Conservation (phyloP, 2,113 vertebrate genomes). For the Nothocercus nigrocapillus region DNA sequence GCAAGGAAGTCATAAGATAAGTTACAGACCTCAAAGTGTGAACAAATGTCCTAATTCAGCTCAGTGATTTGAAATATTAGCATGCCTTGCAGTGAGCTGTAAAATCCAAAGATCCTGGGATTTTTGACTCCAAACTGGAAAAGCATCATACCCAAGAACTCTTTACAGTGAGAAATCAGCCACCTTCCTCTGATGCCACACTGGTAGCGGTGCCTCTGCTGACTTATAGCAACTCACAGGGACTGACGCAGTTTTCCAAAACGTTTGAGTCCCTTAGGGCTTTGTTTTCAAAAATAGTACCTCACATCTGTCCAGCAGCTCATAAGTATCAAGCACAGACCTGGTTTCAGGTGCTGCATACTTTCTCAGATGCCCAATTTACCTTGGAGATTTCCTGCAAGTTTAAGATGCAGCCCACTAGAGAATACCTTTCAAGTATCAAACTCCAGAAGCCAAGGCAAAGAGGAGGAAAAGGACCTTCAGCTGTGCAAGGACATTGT, state of each 20-base stretch:
- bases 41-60: not conserved
- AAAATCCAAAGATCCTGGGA: not conserved
- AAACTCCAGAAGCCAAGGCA: not conserved
- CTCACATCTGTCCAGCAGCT: not conserved
- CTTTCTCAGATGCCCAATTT: not conserved
- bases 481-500: not conserved
- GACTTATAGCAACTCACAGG: not conserved
- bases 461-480: not conserved
- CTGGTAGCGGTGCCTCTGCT: not conserved
- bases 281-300: not conserved
- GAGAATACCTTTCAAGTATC: not conserved
- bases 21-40: not conserved
- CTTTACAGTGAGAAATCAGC: not conserved
- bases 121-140: constrained; percentile 30
- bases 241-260: constrained; percentile 4
- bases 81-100: not conserved
- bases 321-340: not conserved
- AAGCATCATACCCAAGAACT: constrained; percentile 19
- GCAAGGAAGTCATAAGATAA: not conserved
- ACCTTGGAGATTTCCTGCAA: constrained; percentile 5
- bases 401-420: not conserved
- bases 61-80: not conserved
- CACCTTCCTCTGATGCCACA: not conserved
- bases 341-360: not conserved
- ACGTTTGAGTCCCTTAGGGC: not conserved